Evolutionary conservation across 2,113 vertebrate species (phyloP).

Genomic region (Thinocorus orbignyianus): DNA sequence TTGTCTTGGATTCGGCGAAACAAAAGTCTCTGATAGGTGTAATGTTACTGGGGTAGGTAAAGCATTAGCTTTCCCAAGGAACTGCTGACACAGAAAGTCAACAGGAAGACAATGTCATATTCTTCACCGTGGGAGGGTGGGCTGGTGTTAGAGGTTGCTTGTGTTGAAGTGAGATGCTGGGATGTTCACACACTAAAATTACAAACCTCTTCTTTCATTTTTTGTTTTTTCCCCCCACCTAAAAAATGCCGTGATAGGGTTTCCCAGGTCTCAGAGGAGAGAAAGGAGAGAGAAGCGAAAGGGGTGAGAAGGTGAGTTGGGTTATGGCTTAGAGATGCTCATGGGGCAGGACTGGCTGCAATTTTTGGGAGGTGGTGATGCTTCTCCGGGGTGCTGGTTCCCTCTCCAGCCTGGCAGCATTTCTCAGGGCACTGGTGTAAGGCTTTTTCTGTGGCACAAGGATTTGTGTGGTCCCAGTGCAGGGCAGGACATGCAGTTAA

Average conservation of each 20-base stretch:
- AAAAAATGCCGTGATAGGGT: constrained; percentile 76
- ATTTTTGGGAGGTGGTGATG: not conserved
- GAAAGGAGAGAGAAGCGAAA: constrained; percentile 89
- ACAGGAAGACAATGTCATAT: not conserved
- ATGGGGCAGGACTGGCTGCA: not conserved
- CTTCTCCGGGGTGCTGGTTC: not conserved
- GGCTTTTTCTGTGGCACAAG: not conserved
- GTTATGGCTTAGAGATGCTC: not conserved
- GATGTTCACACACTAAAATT: not conserved
- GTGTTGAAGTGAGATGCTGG: not conserved
- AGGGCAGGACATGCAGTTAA: not conserved
- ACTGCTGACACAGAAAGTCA: not conserved
- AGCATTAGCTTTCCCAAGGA: not conserved
- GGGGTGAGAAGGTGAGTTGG: constrained; percentile 88
- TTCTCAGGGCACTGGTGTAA: not conserved
- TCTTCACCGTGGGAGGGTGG: not conserved
- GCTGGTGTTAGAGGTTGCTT: not conserved
- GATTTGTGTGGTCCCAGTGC: not conserved
- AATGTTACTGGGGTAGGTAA: not conserved
- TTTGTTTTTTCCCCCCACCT: not conserved
- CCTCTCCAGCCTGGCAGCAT: not conserved
- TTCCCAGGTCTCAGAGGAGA: constrained; percentile 91
- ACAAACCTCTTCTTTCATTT: not conserved
- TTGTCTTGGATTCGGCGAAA: not conserved
- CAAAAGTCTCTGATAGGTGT: not conserved